Evolutionary conservation across 2,113 vertebrate genomes (phyloP).

Genomic region (Bos javanicus): DNA sequence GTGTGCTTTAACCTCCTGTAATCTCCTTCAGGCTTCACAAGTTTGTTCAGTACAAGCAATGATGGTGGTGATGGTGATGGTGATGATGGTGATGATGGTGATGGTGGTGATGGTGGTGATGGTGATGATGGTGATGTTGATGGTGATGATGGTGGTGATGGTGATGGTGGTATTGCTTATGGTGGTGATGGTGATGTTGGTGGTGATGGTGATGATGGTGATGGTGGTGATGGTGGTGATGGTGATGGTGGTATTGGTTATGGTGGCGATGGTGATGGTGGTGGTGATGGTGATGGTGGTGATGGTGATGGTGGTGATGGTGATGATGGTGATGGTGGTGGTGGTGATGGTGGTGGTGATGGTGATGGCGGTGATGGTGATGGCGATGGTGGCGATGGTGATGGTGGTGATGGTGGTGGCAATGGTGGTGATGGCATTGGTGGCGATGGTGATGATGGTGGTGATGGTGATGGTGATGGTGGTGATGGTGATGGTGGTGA

Average conservation of each 20-base stretch:
- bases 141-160: rapidly evolving
- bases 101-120: rapidly evolving
- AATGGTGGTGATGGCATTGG: rapidly evolving
- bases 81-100: rapidly evolving
- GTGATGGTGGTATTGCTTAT: rapidly evolving
- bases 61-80: rapidly evolving
- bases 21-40: background rate
- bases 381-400: rapidly evolving
- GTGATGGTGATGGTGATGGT: rapidly evolving
- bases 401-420: rapidly evolving
- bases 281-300: rapidly evolving
- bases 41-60: background rate
- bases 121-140: rapidly evolving
- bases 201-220: rapidly evolving
- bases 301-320: rapidly evolving
- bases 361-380: rapidly evolving
- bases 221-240: rapidly evolving
- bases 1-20: background rate
- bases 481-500: rapidly evolving
- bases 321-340: rapidly evolving
- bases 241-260: rapidly evolving
- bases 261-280: rapidly evolving
- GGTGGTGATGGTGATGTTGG: rapidly evolving
- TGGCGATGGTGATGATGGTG: rapidly evolving
- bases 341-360: rapidly evolving